These are phyloP conservation scores for Pogonomyrmex californicus DNA, from an alignment of 1,140 invertebrate species.

Conservation along the genomic window DNA sequence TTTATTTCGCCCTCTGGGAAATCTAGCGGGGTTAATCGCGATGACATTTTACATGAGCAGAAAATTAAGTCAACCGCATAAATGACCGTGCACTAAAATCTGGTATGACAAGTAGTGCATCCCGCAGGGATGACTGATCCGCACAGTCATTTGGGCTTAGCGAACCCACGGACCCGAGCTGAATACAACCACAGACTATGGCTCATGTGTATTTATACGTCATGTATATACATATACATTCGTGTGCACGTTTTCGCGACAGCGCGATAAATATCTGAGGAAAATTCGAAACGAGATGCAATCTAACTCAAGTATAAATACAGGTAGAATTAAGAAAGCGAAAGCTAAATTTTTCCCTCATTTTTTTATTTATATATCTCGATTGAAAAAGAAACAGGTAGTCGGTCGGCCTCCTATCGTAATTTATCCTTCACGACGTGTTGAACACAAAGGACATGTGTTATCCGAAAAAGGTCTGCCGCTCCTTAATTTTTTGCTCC, in stretches of 20 bases:
- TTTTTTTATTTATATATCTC: background rate
- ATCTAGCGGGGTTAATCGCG: conserved; percentile 33
- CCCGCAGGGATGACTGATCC: conserved; percentile 20
- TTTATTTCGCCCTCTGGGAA: conserved; percentile 11
- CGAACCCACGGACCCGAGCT: background rate
- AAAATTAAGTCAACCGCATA: conserved; percentile 45
- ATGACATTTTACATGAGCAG: conserved; percentile 29
- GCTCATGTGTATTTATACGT: background rate
- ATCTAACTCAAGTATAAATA: background rate
- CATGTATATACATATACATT: background rate
- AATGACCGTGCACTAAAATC: conserved; percentile 12
- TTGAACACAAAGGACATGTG: conserved; percentile 26
- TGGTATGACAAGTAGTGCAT: conserved; percentile 32
- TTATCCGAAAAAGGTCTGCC: conserved; percentile 38
- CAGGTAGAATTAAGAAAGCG: background rate
- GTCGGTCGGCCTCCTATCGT: background rate
- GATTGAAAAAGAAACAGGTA: background rate
- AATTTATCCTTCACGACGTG: conserved; percentile 3
- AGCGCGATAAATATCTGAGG: background rate
- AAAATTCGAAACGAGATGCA: background rate
- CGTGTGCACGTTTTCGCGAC: background rate
- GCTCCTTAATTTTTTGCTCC: conserved; percentile 19
- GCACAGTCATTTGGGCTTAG: conserved; percentile 14
- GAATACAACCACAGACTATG: background rate
- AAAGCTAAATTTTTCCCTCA: background rate